Evolutionary conservation across 2,797 vertebrate genomes (phyloP).

Genomic region (Thripadectes ignobilis): DNA sequence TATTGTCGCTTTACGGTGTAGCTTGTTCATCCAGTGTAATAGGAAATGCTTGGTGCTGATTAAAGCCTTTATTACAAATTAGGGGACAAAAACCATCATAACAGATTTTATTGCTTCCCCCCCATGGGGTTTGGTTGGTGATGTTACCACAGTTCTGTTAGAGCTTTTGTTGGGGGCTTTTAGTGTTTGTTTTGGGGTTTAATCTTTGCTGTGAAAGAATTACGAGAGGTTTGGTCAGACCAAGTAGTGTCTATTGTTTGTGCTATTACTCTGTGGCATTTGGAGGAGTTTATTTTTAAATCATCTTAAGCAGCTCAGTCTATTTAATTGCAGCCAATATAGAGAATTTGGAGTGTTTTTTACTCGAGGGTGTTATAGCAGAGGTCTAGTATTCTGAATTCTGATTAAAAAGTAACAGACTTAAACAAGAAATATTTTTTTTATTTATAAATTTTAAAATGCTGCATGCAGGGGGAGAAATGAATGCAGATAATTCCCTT

Average conservation of each 20-base stretch:
- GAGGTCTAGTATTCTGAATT: neutral
- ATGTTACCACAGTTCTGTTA: neutral
- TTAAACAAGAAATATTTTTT: too few relatives aligned
- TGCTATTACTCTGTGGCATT: neutral
- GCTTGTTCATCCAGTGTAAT: neutral
- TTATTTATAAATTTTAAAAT: neutral
- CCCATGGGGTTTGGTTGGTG: neutral
- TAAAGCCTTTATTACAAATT: neutral
- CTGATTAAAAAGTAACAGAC: neutral
- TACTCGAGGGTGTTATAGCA: accelerated
- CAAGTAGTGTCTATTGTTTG: neutral
- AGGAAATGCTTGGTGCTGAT: neutral
- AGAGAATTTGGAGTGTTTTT: neutral
- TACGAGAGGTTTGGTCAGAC: neutral
- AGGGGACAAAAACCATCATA: neutral
- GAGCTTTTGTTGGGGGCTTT: neutral
- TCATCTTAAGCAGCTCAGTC: neutral
- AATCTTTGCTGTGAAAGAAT: neutral
- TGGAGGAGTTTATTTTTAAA: neutral
- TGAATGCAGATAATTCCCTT: neutral
- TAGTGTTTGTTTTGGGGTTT: neutral
- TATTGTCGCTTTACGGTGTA: neutral
- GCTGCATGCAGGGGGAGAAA: accelerated
- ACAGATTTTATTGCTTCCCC: accelerated
- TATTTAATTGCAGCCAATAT: neutral